These are phyloP conservation scores for Brachyhypopomus gauderio DNA, from an alignment of 2,113 vertebrate genomes.

Conservation along the genomic window DNA sequence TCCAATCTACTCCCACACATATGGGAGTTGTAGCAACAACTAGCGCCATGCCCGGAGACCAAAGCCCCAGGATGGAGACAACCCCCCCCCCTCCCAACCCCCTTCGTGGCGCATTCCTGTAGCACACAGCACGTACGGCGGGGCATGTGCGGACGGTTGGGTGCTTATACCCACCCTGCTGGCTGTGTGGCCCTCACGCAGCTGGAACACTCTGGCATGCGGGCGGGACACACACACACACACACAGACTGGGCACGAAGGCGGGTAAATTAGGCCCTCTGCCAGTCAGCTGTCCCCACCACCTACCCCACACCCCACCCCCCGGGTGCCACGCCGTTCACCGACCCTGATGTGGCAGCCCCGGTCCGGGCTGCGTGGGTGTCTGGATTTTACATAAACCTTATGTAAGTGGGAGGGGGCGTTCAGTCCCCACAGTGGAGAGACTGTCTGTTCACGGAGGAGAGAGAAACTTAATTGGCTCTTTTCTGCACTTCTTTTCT, in stretches of 20 bases:
- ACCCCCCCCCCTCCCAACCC: background rate
- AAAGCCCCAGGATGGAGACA: slow-evolving; percentile 2
- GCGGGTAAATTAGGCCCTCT: slow-evolving; percentile 40
- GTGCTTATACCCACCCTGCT: slow-evolving; percentile 8
- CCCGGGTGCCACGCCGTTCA: background rate
- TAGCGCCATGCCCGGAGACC: slow-evolving; percentile 15
- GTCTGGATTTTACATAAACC: slow-evolving; percentile 35
- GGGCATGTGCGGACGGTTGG: slow-evolving; percentile 12
- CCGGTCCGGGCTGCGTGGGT: slow-evolving; percentile 14
- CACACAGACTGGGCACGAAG: slow-evolving; percentile 28
- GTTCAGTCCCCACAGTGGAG: background rate
- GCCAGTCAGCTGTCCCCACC: slow-evolving; percentile 45
- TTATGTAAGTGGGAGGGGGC: slow-evolving; percentile 26
- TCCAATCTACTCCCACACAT: slow-evolving; percentile 21
- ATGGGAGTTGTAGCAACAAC: slow-evolving; percentile 13
- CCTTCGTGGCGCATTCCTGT: background rate
- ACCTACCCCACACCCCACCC: slow-evolving; percentile 17
- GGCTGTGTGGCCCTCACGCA: slow-evolving; percentile 40
- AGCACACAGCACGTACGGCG: background rate
- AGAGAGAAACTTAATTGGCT: background rate
- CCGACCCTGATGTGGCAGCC: slow-evolving; percentile 25
- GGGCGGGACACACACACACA: slow-evolving; percentile 22
- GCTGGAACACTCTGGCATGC: slow-evolving; percentile 35
- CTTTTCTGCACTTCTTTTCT: background rate
- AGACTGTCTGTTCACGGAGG: slow-evolving; percentile 7